Base-by-base conservation (phyloP, 2,797 vertebrate genomes). In the Arctocebus calabarensis region DNA sequence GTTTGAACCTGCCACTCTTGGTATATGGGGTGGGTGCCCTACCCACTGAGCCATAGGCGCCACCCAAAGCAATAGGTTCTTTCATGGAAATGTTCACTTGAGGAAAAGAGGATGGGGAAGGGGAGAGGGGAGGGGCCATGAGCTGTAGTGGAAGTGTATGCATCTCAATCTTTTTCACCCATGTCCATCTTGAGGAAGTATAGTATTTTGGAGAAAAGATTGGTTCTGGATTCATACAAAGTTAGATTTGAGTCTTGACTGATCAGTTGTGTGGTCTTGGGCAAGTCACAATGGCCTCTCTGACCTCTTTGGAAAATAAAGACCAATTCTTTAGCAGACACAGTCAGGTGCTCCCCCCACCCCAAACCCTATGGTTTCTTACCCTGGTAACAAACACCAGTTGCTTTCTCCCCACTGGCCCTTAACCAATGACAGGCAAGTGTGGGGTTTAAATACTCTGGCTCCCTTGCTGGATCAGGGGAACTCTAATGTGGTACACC, bases 211-310 rank as follows among this genome's bases (percentile, higher is more conserved):
- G 32, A 34, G 91, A 66, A 79, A 52, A 62, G 78, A 55, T 78
- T 90, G 23, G 22, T 88, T 84, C 40, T 59, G 16, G 62, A 82
- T 45, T 77, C 14, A 68, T 16, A 40, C 25, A 48, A 77, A 66
- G 23, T 6, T 77, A 55, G 34, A 89, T 61, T 48, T 93, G 87
- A 71, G 71, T 73, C 77, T 84, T 91, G n/a, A 75, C 40, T n/a
- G 16, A 74, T 79, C 13, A 86, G 7, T 22, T 52, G 2, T 70
- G 37, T 32, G 14, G 29, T 22, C 34, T 74, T 74, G 13, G 14
- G 4, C n/a, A 79, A 84, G 22, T 74, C 70, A 70, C 22, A 32
- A 7, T 79, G 64, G 25, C 13, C n/a, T 84, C 78, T 45, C 12
- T 37, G 43, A 68, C 6, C 34, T 86, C 40, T 84, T 90, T 93